Percentiles rank a stretch among this genome's conserved stretches.
phyloP scores from a whole-genome alignment of 2,888 invertebrate species.

The Tanypteryx hageni region DNA sequence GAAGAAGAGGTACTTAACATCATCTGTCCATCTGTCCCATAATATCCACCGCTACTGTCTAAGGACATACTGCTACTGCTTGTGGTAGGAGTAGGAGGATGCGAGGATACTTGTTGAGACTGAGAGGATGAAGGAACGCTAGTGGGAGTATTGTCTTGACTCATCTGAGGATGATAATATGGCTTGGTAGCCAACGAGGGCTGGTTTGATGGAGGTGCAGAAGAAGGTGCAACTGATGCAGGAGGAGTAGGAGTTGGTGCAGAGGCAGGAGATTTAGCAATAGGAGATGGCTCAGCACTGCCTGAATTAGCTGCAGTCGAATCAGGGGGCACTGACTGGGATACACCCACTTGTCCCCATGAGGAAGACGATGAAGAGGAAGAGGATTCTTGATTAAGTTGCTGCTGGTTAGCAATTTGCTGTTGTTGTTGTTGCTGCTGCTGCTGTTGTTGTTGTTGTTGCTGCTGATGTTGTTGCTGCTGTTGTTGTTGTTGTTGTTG shows the following conservation, averaged over 20 bases:
- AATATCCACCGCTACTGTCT: slow-evolving; percentile 32
- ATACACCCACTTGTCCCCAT: slow-evolving; percentile 39
- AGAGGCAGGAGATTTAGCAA: slow-evolving; percentile 53
- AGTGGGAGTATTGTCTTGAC: slow-evolving; percentile 39
- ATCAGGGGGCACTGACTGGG: slow-evolving; percentile 37
- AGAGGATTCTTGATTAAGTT: slow-evolving; percentile 17
- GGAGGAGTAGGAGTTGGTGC: slow-evolving; percentile 44
- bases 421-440: slow-evolving; percentile 41
- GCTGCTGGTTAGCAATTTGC: slow-evolving; percentile 9
- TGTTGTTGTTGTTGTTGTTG: slow-evolving; percentile 62
- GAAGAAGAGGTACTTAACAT: slow-evolving; percentile 46
- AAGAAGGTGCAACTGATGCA: slow-evolving; percentile 26
- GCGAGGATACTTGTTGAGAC: slow-evolving; percentile 22
- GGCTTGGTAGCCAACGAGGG: slow-evolving; percentile 30
- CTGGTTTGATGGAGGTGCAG: slow-evolving; percentile 15
- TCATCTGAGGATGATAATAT: slow-evolving; percentile 60
- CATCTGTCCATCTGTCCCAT: slow-evolving; percentile 45
- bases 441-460: slow-evolving; percentile 15
- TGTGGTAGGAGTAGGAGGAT: slow-evolving; percentile 45
- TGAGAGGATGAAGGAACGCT: slow-evolving; percentile 43
- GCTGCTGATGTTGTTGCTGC: slow-evolving; percentile 62
- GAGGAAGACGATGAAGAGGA: slow-evolving; percentile 52
- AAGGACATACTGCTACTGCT: slow-evolving; percentile 50
- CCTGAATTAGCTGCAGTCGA: slow-evolving; percentile 40
- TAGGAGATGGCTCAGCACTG: slow-evolving; percentile 57